These are phyloP conservation scores for Elegia similella DNA, from an alignment of 2,888 invertebrate genomes.

Conservation along the genomic window DNA sequence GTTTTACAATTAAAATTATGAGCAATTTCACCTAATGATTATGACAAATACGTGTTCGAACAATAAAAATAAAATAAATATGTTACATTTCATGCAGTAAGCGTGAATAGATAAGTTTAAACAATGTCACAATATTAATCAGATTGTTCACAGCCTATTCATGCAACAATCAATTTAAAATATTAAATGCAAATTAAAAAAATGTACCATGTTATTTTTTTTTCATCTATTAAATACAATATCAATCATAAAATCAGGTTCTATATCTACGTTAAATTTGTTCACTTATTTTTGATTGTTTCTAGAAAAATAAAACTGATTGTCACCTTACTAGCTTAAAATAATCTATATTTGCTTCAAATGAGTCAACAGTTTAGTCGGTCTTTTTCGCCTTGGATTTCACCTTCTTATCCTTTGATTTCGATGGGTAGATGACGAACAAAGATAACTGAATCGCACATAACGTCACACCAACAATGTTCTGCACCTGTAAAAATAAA, in stretches of 20 bases:
- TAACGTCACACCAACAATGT: slow-evolving; percentile 83
- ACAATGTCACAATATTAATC: too few relatives aligned
- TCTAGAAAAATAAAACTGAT: neutral
- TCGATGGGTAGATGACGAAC: slow-evolving; percentile 86
- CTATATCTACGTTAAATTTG: neutral
- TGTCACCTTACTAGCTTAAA: neutral
- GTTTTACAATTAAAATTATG: neutral
- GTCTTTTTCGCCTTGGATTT: slow-evolving; percentile 66
- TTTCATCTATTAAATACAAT: neutral
- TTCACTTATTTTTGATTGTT: neutral
- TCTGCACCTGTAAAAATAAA: slow-evolving; percentile 84
- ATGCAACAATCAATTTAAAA: neutral
- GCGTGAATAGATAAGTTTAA: too few relatives aligned
- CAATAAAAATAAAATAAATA: too few relatives aligned
- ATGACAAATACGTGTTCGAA: too few relatives aligned
- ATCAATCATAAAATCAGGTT: neutral
- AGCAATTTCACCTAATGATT: neutral
- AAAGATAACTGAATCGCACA: slow-evolving; percentile 84
- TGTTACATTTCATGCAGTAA: too few relatives aligned
- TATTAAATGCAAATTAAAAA: neutral
- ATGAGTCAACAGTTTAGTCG: slow-evolving; percentile 39
- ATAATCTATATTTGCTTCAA: neutral
- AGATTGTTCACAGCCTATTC: neutral
- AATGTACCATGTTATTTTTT: neutral
- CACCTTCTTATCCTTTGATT: slow-evolving; percentile 56